Conservation (phyloP, 64 coral and sea anemone genomes). For the Acropora yongei region DNA sequence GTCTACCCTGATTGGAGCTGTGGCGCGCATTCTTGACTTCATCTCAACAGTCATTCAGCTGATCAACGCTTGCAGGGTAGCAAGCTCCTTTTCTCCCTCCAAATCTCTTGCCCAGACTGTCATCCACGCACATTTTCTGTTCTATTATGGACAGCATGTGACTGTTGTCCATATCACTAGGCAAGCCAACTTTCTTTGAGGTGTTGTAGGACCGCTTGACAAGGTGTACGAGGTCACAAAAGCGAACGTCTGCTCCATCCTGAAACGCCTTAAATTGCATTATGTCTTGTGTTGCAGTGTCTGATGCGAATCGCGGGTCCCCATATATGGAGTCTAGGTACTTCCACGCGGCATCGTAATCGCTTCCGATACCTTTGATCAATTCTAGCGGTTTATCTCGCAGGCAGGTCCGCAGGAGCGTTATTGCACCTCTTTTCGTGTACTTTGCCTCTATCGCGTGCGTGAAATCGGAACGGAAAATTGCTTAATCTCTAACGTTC, state of each 20-base stretch:
- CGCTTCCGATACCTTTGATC: too few relatives aligned
- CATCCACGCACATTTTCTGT: slow-evolving; percentile 46
- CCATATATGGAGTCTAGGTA: too few relatives aligned
- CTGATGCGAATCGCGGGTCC: too few relatives aligned
- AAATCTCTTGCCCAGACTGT: slow-evolving; percentile 56
- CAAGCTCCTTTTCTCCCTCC: slow-evolving; percentile 33
- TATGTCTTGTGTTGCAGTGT: slow-evolving; percentile 24
- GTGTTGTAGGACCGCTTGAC: slow-evolving; percentile 47
- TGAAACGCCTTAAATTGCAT: not conserved
- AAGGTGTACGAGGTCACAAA: slow-evolving; percentile 51
- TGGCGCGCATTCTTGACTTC: slow-evolving; percentile 60
- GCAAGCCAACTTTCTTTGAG: slow-evolving; percentile 25
- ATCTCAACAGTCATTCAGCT: slow-evolving; percentile 58
- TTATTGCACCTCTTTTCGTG: too few relatives aligned
- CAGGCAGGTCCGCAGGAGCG: too few relatives aligned
- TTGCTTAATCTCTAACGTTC: too few relatives aligned
- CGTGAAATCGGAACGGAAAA: too few relatives aligned
- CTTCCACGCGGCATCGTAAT: too few relatives aligned
- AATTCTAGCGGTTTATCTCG: too few relatives aligned
- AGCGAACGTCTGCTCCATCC: slow-evolving; percentile 43
- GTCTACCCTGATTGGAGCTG: slow-evolving; percentile 33
- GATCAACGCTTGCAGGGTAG: slow-evolving; percentile 32
- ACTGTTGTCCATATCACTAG: slow-evolving; percentile 62
- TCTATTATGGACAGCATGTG: slow-evolving; percentile 67
- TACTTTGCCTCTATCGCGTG: too few relatives aligned